Evolutionary conservation across 1,140 invertebrate species (phyloP).

Genomic region (Trichonephila clavipes): DNA sequence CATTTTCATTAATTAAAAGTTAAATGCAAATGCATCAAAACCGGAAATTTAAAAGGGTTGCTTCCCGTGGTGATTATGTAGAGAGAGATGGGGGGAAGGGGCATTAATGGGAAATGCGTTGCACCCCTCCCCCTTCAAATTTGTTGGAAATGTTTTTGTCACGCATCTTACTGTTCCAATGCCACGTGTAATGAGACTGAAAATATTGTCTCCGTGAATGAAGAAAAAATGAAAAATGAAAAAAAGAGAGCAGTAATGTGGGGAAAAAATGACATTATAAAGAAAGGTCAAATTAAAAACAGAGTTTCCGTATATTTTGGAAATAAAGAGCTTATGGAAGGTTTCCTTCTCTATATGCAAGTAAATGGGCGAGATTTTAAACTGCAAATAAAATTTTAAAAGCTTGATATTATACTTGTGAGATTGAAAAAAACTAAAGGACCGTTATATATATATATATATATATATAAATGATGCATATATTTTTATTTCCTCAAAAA

Average conservation of each 20-base stretch:
- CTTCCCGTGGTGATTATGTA: constrained; percentile 68
- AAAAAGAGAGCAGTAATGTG: not conserved
- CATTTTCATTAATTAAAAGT: constrained; percentile 77
- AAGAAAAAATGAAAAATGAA: not conserved
- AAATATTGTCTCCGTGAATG: not conserved
- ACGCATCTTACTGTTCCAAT: constrained; percentile 24
- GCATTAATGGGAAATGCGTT: not conserved
- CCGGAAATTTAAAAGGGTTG: constrained; percentile 75
- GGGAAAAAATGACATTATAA: not conserved
- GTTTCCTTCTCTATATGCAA: no score
- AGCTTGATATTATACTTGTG: no score
- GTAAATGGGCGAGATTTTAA: no score
- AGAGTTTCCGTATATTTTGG: no score
- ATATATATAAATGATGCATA: no score
- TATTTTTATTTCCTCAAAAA: no score
- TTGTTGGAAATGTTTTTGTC: constrained; percentile 60
- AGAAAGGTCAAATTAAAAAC: not conserved
- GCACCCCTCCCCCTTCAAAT: not conserved
- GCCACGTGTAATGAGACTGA: constrained; percentile 18
- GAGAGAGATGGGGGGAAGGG: not conserved
- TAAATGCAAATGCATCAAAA: constrained; percentile 75
- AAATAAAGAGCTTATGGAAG: no score
- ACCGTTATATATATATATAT: no score
- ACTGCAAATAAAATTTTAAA: no score
- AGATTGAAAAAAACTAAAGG: no score